Base-by-base conservation (phyloP, 2,797 vertebrate genomes). In the Diceros bicornis region DNA sequence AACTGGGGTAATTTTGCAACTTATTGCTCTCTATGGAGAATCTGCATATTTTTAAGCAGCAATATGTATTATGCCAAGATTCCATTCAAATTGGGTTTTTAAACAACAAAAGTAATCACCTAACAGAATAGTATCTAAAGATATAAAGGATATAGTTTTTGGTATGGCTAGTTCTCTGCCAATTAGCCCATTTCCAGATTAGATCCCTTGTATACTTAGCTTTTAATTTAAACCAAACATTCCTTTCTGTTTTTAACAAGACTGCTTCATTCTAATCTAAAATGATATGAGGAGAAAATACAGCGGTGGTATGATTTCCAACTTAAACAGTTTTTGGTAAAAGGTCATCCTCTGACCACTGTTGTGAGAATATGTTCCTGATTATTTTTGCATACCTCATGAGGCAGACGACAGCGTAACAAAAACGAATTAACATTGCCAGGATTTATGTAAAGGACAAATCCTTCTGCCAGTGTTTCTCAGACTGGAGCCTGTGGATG, bases 191-290 rank as follows among this genome's bases (percentile, higher is more conserved):
- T 64, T 89, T 91, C 69, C 55, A 92, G 57, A 68, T 79, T 95
- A 89, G 29, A 83, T 5, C 5, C 23, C 21, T 29, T 89, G 8
- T 55, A 79, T 41, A 37, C 20, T 92, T 86, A 79, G 16, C 41
- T 84, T 92, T 55, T 17, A 88, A 84, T 55, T 44, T 32, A 81
- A 92, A 55, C 5, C 32, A 83, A 55, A 61, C 6, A 52, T 66
- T 57, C 2, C 1, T 41, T 52, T 90, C 0, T 44, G 23, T 68
- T 81, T 95, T 91, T 74, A 82, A 77, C 41, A 86, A 66, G 11
- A 25, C 78, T 13, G 32, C 4, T 52, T 77, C 91, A 75, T 72
- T 89, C 29, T 96, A 71, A 66, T 96, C 68, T 79, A 79, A 62
- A 92, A 34, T 71, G 11, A 90, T n/a, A 4, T 11, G 47, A 89